phyloP scores from a whole-genome alignment of 2,113 vertebrate genomes.

The Trochalopteron elliotii region DNA sequence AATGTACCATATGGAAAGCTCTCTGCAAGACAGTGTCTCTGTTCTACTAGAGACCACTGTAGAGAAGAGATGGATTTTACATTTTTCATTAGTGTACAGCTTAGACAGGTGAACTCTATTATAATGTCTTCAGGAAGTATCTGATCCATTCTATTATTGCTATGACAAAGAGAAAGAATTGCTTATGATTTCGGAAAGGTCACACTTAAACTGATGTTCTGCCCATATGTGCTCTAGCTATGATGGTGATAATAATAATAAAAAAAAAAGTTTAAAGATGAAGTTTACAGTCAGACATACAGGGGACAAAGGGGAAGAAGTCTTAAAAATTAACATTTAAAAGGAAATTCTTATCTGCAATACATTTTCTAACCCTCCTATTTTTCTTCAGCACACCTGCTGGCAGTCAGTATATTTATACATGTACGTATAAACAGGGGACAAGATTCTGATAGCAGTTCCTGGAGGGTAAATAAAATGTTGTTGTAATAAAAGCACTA shows the following conservation, averaged over 20 bases:
- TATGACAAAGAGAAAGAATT: conserved; percentile 78
- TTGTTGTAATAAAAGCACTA: neutral
- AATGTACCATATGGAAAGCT: conserved; percentile 39
- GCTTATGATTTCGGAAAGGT: conserved; percentile 80
- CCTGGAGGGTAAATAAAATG: neutral
- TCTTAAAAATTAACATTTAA: conserved; percentile 73
- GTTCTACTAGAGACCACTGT: conserved; percentile 41
- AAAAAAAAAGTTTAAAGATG: conserved; percentile 64
- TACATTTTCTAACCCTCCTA: conserved; percentile 46
- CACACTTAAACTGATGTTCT: conserved; percentile 70
- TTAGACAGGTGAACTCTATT: conserved; percentile 79
- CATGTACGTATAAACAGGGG: conserved; percentile 35
- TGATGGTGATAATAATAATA: conserved; percentile 39
- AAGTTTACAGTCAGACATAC: conserved; percentile 67
- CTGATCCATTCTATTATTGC: conserved; percentile 77
- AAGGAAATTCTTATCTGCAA: conserved; percentile 69
- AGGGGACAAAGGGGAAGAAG: neutral
- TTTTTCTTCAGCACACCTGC: conserved; percentile 57
- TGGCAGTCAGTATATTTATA: conserved; percentile 57
- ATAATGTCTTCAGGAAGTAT: conserved; percentile 78
- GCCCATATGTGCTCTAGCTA: conserved; percentile 63
- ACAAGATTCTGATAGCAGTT: conserved; percentile 28
- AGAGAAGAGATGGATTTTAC: conserved; percentile 67
- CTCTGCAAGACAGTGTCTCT: conserved; percentile 53
- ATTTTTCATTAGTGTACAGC: conserved; percentile 78